Conservation (phyloP, 2,888 invertebrate species). For the Cheilosia pagana region DNA sequence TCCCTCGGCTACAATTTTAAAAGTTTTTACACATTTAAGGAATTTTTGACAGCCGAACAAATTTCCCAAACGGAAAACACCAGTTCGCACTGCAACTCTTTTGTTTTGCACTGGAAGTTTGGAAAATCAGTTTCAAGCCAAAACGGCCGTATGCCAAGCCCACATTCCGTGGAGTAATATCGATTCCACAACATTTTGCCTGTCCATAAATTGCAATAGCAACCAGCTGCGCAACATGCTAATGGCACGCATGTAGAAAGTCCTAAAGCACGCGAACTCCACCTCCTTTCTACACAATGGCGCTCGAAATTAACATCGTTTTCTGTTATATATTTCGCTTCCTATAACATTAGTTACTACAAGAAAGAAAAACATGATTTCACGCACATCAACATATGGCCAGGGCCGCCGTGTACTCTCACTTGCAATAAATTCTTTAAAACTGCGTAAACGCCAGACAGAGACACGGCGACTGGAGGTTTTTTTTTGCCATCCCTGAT, state of each 20-base stretch:
- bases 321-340: slow-evolving; percentile 47
- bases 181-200: slow-evolving; percentile 16
- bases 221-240: slow-evolving; percentile 48
- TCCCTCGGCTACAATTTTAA: too few relatives aligned
- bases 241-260: slow-evolving; percentile 66
- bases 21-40: neutral
- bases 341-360: slow-evolving; percentile 56
- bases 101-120: slow-evolving; percentile 12
- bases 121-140: neutral
- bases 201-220: slow-evolving; percentile 53
- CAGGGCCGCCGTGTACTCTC: slow-evolving; percentile 4
- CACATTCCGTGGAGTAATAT: slow-evolving; percentile 24
- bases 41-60: neutral
- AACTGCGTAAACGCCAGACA: slow-evolving; percentile 4
- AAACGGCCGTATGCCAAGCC: slow-evolving; percentile 11
- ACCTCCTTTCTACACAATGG: neutral
- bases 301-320: neutral
- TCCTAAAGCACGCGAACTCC: slow-evolving; percentile 46
- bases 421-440: slow-evolving; percentile 58
- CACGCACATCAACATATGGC: slow-evolving; percentile 2
- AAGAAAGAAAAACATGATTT: slow-evolving; percentile 32
- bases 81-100: slow-evolving; percentile 55
- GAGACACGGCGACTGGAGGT: neutral
- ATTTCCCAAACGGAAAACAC: neutral
- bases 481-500: neutral